A percentile compares a stretch with the other conserved stretches of the same genome.
Conservation (phyloP, 2,888 invertebrate genomes). For the Oscheius sp. region DNA sequence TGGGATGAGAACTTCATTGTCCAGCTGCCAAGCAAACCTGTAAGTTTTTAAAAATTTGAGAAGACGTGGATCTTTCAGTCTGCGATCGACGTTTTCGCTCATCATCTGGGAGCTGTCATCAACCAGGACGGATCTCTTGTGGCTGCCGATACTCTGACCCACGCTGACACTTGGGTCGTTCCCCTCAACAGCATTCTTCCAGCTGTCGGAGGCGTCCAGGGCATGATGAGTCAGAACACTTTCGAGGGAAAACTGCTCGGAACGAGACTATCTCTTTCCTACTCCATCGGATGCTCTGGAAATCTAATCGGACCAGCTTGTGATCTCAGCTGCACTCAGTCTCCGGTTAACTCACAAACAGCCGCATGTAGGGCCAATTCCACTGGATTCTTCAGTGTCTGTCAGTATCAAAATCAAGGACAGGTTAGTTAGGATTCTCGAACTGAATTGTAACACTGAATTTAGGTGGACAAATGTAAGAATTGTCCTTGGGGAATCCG, state of each 20-base stretch:
- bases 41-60: slow-evolving; percentile 11
- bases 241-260: slow-evolving; percentile 60
- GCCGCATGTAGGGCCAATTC: slow-evolving; percentile 57
- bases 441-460: not conserved
- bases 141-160: slow-evolving; percentile 56
- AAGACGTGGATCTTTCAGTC: slow-evolving; percentile 46
- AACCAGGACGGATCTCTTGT: slow-evolving; percentile 47
- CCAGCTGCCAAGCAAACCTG: slow-evolving; percentile 51
- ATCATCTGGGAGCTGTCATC: slow-evolving; percentile 67
- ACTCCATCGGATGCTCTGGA: slow-evolving; percentile 65
- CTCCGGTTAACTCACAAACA: slow-evolving; percentile 50
- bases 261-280: slow-evolving; percentile 55
- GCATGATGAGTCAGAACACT: slow-evolving; percentile 51
- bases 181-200: slow-evolving; percentile 51
- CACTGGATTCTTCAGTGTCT: slow-evolving; percentile 66
- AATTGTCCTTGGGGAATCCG: slow-evolving; percentile 70
- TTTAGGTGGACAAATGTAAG: slow-evolving; percentile 65
- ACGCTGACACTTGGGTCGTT: slow-evolving; percentile 66
- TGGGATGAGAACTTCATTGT: slow-evolving; percentile 55
- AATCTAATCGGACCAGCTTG: slow-evolving; percentile 65
- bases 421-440: slow-evolving; percentile 33
- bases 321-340: slow-evolving; percentile 62
- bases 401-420: slow-evolving; percentile 49
- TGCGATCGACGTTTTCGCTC: slow-evolving; percentile 66
- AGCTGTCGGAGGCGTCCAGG: slow-evolving; percentile 50